Conservation (phyloP, 1,140 invertebrate species). For the Laodelphax striatellus region DNA sequence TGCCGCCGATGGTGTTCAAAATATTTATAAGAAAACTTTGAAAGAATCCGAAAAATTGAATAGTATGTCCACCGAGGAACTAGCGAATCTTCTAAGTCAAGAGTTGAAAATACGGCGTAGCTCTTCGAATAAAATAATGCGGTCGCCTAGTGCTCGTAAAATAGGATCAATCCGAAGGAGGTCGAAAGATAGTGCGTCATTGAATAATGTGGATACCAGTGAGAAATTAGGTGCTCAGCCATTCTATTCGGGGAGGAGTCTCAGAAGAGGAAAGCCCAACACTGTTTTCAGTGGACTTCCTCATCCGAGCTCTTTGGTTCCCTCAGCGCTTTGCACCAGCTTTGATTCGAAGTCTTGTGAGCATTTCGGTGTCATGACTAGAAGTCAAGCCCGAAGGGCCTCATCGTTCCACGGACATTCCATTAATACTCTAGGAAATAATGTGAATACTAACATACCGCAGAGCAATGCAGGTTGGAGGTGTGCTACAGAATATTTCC, state of each 20-base stretch:
- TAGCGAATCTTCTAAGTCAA: constrained; percentile 52
- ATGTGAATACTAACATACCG: neutral
- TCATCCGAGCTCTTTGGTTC: constrained; percentile 13
- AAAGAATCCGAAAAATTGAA: constrained; percentile 47
- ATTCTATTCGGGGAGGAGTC: constrained; percentile 10
- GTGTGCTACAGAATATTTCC: constrained; percentile 31
- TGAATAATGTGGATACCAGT: neutral
- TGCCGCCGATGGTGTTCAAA: constrained; percentile 41
- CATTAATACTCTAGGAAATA: constrained; percentile 6
- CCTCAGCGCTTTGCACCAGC: neutral
- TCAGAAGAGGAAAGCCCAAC: constrained; percentile 28
- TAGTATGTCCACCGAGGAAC: constrained; percentile 48
- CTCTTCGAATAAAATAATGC: constrained; percentile 53
- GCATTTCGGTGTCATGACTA: constrained; percentile 7
- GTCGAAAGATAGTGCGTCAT: constrained; percentile 40
- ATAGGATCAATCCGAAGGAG: constrained; percentile 58
- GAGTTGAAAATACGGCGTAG: constrained; percentile 59
- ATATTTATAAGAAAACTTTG: constrained; percentile 56
- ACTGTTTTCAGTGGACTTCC: constrained; percentile 25
- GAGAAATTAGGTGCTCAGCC: neutral
- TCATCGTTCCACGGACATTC: constrained; percentile 31
- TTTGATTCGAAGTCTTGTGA: neutral
- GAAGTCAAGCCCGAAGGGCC: constrained; percentile 24
- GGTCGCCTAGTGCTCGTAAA: constrained; percentile 67
- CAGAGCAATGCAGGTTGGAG: constrained; percentile 28